Base-by-base conservation (phyloP, 2,113 vertebrate species). In the Alligator sinensis region DNA sequence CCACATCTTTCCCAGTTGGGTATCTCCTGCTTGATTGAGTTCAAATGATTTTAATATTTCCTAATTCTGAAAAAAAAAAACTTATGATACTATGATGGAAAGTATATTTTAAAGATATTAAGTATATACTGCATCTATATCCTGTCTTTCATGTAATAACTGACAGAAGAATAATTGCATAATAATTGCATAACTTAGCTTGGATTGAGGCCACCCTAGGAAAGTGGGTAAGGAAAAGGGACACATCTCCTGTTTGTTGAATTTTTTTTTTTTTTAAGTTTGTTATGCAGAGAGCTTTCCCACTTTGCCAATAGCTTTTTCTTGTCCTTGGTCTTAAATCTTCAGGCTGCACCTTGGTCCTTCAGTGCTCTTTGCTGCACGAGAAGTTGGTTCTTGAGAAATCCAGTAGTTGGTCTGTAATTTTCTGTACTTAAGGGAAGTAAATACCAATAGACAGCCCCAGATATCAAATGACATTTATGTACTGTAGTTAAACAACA, bases 31-130 rank as follows among this genome's bases (percentile, higher is more conserved):
- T 90, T 47, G 7, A 93, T 62, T 77, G 78, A 95, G 78, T 77
- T 92, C 78, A 89, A 95, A 95, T 92, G 55, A 89, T 92, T 86
- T 96, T 87, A 62, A 89, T 95, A 87, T 89, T 38, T 60, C 81
- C 25, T 54, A 93, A 94, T 97, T 94, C 88, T 93, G 91, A 95
- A 80, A 96, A 93, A 96, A 93, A 34, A 88, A 60, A 95, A 95
- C 84, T 64, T 14, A 91, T 94, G 89, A 92, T 82, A 82, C 86
- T 93, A 25, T 94, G 83, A 95, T 88, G 77, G 66, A 91, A 95
- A 94, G 14, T 92, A 60, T 83, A 82, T 94, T 94, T 95, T 95
- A 95, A 97, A 97, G 88, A 91, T 97, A 91, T 96, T 97, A 96
- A 94, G 80, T 90, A 84, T 60, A 95, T 96, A 94, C 62, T 90